These are phyloP conservation scores for Gobio gobio DNA, from an alignment of 2,113 vertebrate species.

Conservation along the genomic window DNA sequence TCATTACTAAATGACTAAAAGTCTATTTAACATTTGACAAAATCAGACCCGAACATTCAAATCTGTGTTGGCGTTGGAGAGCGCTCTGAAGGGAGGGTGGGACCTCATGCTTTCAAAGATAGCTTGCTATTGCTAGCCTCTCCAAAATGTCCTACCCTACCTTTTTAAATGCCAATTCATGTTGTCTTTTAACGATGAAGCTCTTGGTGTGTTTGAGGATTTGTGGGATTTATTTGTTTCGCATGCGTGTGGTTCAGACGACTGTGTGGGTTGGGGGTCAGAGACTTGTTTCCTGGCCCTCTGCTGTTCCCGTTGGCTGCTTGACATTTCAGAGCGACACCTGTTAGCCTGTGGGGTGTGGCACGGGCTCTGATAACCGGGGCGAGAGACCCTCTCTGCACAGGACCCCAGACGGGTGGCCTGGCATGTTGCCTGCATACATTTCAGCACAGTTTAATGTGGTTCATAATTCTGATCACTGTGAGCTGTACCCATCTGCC, in stretches of 20 bases:
- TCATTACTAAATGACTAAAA: too few relatives aligned
- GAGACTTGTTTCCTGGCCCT: slow-evolving; percentile 32
- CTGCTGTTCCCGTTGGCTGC: slow-evolving; percentile 18
- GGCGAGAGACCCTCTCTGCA: slow-evolving; percentile 40
- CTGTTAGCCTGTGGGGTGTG: slow-evolving; percentile 52
- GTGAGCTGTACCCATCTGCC: slow-evolving; percentile 2
- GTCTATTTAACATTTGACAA: too few relatives aligned
- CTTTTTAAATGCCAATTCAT: background rate
- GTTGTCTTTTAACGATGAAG: background rate
- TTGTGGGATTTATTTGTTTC: slow-evolving; percentile 10
- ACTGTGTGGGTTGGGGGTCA: background rate
- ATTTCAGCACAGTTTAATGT: slow-evolving; percentile 26
- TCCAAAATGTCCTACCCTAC: too few relatives aligned
- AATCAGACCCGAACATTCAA: too few relatives aligned
- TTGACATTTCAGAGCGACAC: slow-evolving; percentile 56
- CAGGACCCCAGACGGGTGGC: slow-evolving; percentile 20
- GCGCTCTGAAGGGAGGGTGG: too few relatives aligned
- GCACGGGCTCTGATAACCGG: slow-evolving; percentile 13
- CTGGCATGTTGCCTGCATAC: slow-evolving; percentile 29
- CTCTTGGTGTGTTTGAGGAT: background rate
- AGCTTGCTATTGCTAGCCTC: too few relatives aligned
- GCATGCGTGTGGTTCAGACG: background rate
- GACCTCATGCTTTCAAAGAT: too few relatives aligned
- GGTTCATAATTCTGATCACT: slow-evolving; percentile 39
- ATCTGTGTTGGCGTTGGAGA: too few relatives aligned